These are phyloP conservation scores for Aradus depressus DNA, from an alignment of 2,888 invertebrate species.

Conservation along the genomic window DNA sequence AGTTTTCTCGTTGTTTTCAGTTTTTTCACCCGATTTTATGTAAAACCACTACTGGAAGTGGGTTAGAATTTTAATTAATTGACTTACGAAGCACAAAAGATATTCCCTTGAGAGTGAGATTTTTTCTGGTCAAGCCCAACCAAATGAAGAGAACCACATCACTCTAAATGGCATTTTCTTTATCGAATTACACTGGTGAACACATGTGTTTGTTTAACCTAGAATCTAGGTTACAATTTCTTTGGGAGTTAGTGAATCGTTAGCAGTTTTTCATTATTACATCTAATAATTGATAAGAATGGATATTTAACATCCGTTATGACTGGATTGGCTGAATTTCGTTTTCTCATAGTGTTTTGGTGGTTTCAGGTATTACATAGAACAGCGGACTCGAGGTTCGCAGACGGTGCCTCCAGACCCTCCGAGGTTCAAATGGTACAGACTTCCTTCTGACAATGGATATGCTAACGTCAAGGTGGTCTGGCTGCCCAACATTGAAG, in stretches of 20 bases:
- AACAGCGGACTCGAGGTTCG: conserved; percentile 56
- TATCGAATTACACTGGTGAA: background rate
- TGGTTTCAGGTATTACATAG: conserved; percentile 55
- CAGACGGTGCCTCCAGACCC: conserved; percentile 48
- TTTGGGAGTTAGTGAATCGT: too few species aligned
- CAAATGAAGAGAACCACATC: too few species aligned
- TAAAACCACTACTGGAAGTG: too few species aligned
- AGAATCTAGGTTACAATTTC: too few species aligned
- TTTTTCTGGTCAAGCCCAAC: too few species aligned
- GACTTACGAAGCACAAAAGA: too few species aligned
- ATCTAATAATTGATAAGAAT: background rate
- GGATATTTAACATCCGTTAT: background rate
- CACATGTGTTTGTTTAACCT: too few species aligned
- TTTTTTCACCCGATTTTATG: too few species aligned
- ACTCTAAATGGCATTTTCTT: too few species aligned
- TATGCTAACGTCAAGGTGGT: conserved; percentile 60
- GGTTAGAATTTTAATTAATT: too few species aligned
- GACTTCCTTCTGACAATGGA: conserved; percentile 56
- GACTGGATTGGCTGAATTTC: background rate
- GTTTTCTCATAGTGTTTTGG: background rate
- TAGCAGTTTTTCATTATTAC: background rate
- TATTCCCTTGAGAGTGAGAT: too few species aligned
- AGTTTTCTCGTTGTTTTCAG: too few species aligned
- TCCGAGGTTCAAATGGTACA: conserved; percentile 57
- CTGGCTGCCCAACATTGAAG: conserved; percentile 72